These are phyloP conservation scores for Atopsyche davidsoni DNA, from an alignment of 1,140 invertebrate genomes.

Conservation along the genomic window DNA sequence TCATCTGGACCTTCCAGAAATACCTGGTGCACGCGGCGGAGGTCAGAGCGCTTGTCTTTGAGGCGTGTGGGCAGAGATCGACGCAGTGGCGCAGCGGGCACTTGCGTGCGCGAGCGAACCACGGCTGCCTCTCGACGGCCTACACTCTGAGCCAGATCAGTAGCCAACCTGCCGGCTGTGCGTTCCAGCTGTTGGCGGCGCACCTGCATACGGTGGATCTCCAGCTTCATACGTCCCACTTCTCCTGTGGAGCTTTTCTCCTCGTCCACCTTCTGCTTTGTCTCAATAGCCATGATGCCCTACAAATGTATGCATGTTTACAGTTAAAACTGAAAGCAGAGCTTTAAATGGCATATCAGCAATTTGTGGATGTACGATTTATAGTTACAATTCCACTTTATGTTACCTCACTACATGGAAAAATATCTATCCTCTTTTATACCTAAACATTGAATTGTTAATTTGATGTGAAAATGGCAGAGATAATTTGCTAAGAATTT, in stretches of 20 bases:
- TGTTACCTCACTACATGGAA: too few species aligned
- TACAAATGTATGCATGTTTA: too few species aligned
- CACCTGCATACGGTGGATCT: slow-evolving; percentile 79
- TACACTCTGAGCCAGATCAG: slow-evolving; percentile 70
- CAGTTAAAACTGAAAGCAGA: too few species aligned
- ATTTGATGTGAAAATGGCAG: too few species aligned
- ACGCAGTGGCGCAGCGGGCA: slow-evolving; percentile 33
- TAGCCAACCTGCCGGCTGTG: slow-evolving; percentile 66
- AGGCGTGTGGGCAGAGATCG: slow-evolving; percentile 39
- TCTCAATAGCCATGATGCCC: slow-evolving; percentile 62
- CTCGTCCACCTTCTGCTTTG: slow-evolving; percentile 57
- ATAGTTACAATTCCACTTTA: too few species aligned
- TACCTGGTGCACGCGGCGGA: slow-evolving; percentile 39
- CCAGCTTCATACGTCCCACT: slow-evolving; percentile 65
- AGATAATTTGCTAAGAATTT: too few species aligned
- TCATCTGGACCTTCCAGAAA: neutral
- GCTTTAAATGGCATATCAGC: too few species aligned
- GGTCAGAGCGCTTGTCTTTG: slow-evolving; percentile 37
- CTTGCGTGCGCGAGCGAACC: slow-evolving; percentile 37
- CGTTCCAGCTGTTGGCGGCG: slow-evolving; percentile 61
- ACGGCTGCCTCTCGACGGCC: slow-evolving; percentile 55
- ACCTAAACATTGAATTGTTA: too few species aligned
- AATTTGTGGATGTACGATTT: too few species aligned
- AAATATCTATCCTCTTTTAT: too few species aligned
- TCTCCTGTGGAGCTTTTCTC: slow-evolving; percentile 62